Base-by-base conservation (phyloP, 1,140 invertebrate genomes). In the Episyrphus balteatus region DNA sequence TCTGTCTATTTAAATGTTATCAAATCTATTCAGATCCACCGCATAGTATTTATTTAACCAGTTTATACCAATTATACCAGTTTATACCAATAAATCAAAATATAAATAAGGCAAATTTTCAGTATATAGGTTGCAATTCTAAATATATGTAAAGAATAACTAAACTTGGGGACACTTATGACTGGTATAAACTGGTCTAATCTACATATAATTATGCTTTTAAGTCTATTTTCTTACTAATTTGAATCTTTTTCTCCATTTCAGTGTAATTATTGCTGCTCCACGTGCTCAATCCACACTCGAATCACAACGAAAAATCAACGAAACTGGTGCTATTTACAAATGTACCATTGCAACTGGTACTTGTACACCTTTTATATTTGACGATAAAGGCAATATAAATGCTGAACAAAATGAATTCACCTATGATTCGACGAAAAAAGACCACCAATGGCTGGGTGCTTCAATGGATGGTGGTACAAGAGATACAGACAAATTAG, bases 301-400 rank as follows among this genome's bases (percentile, higher is more conserved):
- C 31, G 61, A 62, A 31, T 43, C 49, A 6, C 66, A 68, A 26
- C 54, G 56, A n/a, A 55, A 51, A 13, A 47, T 68, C 7, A 61
- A 65, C 32, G 65, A 68, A 45, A 57, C 66, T 9, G 66, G 66
- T 18, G 65, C 62, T 9, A 57, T 68, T 12, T 68, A 68, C 48
- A 53, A 56, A 13, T 68, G 66, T 32, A 49, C 52, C 1, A 41
- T 68, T 12, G 31, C 39, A 2, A 53, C 52, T 3, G 33, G 34
- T 12, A 38, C 33, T 11, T 68, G 66, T 51, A 51, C 39, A 32
- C 62, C 62, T 1, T 68, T 56, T 51, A 38, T 65, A 9, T 56
- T 68, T 31, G 66, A 68, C 38, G 7, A 44, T 0, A 13, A 17
- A 1, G 66, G 65, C 7, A 62, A 68, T 44, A 13, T 39, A 0